These are phyloP conservation scores for Himalopsyche kuldschensis DNA, from an alignment of 2,888 invertebrate species.

Conservation along the genomic window DNA sequence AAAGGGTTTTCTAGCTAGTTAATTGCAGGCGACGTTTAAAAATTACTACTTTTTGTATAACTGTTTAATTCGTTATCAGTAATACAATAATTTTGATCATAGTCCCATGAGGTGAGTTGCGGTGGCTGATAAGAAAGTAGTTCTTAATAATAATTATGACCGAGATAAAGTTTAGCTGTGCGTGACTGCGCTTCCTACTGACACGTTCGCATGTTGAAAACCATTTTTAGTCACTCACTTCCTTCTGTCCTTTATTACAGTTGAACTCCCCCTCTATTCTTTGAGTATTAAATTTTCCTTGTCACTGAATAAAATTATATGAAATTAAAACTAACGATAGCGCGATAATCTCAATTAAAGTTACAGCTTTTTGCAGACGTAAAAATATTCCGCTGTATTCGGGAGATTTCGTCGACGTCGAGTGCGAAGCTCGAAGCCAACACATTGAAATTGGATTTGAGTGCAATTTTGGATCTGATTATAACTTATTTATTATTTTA, in stretches of 20 bases:
- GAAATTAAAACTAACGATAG: neutral
- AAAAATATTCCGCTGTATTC: no score
- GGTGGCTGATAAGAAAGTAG: neutral
- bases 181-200: neutral
- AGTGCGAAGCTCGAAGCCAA: no score
- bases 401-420: no score
- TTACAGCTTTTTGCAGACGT: no score
- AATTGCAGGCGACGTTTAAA: no score
- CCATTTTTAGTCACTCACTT: neutral
- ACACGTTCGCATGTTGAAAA: neutral
- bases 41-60: no score
- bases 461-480: no score
- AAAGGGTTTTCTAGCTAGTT: no score
- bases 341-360: neutral
- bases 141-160: slow-evolving; percentile 1
- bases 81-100: neutral
- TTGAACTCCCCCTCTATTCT: neutral
- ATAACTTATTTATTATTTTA: no score
- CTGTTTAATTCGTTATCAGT: no score
- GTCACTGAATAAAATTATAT: neutral
- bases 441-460: no score
- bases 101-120: neutral
- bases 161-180: neutral
- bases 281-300: neutral
- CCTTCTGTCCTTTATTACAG: neutral